These are phyloP conservation scores for Montipora capitata DNA, from an alignment of 92 coral and sea anemone genomes.

Conservation along the genomic window DNA sequence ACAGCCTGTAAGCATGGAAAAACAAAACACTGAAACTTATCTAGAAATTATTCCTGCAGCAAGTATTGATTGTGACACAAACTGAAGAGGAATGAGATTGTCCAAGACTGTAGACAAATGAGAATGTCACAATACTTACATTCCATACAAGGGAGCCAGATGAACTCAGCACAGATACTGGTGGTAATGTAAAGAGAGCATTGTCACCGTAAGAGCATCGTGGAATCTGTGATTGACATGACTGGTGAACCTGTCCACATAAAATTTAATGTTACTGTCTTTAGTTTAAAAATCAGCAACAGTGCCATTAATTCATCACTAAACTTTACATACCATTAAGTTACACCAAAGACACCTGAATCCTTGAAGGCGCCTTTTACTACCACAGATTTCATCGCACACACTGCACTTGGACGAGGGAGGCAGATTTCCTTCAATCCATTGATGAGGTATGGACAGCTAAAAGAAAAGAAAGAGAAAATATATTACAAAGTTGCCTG, in stretches of 20 bases:
- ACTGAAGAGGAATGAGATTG: no score
- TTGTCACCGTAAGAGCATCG: conserved; percentile 92
- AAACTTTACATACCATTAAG: conserved; percentile 77
- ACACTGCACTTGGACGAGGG: conserved; percentile 93
- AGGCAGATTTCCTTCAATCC: conserved; percentile 93
- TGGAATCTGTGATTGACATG: conserved; percentile 73
- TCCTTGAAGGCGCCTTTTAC: conserved; percentile 90
- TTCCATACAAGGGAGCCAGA: conserved; percentile 68
- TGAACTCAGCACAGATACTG: conserved; percentile 45
- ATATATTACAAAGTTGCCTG: not conserved
- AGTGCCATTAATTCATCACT: no score
- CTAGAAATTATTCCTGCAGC: no score
- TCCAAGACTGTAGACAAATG: not conserved
- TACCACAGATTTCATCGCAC: conserved; percentile 93
- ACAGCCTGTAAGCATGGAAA: conserved; percentile 64
- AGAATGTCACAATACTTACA: conserved; percentile 53
- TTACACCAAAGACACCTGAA: conserved; percentile 98
- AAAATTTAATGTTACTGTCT: not conserved
- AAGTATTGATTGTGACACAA: no score
- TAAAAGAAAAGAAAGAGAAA: conserved; percentile 24
- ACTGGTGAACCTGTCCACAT: conserved; percentile 84
- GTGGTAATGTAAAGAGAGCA: conserved; percentile 88
- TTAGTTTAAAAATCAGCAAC: not conserved
- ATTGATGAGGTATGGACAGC: conserved; percentile 96
- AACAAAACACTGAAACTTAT: not conserved